A percentile compares a stretch with the other conserved stretches of the same genome.
Conservation (phyloP, 2,797 vertebrate genomes). For the Sus cebifrons region DNA sequence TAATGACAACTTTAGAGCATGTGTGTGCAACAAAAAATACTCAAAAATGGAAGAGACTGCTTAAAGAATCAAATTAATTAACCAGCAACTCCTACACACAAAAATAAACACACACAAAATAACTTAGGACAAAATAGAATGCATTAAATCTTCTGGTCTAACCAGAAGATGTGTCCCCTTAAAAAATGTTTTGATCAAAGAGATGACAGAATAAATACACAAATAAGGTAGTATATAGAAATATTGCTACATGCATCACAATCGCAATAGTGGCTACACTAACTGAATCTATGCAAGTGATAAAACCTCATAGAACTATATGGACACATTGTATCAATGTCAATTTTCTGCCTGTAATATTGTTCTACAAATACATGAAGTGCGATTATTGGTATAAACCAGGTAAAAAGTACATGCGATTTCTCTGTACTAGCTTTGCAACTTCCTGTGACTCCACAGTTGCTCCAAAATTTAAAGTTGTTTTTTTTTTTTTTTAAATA, state of each 20-base stretch:
- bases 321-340: too few species aligned
- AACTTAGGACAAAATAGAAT: rapidly evolving
- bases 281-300: rapidly evolving
- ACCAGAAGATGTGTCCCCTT: background rate
- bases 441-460: background rate
- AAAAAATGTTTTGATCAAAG: background rate
- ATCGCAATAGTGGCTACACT: rapidly evolving
- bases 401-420: rapidly evolving
- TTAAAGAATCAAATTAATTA: background rate
- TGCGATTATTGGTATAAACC: rapidly evolving
- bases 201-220: background rate
- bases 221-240: background rate
- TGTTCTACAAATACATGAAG: rapidly evolving
- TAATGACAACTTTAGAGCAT: too few species aligned
- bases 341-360: rapidly evolving
- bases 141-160: background rate
- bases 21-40: too few species aligned
- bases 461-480: background rate
- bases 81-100: background rate
- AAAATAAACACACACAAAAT: background rate
- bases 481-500: too few species aligned
- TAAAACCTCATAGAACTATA: background rate
- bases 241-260: background rate
- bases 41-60: background rate
- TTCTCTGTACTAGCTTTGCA: background rate